A percentile compares a stretch with the other conserved stretches of the same genome.
Conservation (phyloP, 2,797 vertebrate genomes). For the Dromococcyx pavoninus region DNA sequence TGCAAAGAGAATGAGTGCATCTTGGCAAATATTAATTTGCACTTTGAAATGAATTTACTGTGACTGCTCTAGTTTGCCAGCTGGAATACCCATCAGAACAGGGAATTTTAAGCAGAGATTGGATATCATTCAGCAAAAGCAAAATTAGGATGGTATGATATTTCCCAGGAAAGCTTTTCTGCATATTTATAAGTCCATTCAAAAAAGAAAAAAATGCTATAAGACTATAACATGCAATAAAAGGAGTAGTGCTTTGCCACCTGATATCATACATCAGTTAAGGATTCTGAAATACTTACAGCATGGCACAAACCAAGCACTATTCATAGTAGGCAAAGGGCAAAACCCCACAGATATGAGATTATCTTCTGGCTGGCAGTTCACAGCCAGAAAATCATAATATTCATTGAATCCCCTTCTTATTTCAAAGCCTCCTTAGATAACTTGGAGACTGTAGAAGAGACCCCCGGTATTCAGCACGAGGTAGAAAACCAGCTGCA, state of each 20-base stretch:
- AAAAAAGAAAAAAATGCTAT: not conserved
- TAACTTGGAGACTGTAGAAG: not conserved
- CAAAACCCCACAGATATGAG: not conserved
- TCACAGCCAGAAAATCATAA: not conserved
- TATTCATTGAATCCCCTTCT: not conserved
- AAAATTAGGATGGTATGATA: slow-evolving; percentile 40
- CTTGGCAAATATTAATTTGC: slow-evolving; percentile 69
- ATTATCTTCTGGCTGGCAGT: not conserved
- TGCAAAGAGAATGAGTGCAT: slow-evolving; percentile 51
- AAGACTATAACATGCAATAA: not conserved
- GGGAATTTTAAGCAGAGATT: slow-evolving; percentile 51
- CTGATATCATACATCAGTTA: not conserved
- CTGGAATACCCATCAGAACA: slow-evolving; percentile 55
- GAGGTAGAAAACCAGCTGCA: not conserved
- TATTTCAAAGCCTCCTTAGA: not conserved
- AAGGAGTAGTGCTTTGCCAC: not conserved
- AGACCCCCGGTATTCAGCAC: not conserved
- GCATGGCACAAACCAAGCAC: not conserved
- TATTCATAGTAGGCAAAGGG: not conserved
- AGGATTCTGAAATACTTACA: not conserved
- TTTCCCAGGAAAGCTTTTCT: slow-evolving; percentile 41
- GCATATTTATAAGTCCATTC: slow-evolving; percentile 3
- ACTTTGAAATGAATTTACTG: slow-evolving; percentile 65
- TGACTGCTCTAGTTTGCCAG: slow-evolving; percentile 65
- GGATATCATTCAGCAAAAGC: slow-evolving; percentile 37